A percentile compares a stretch with the other conserved stretches of the same genome.
phyloP scores from a whole-genome alignment of 92 coral and sea anemone genomes.

The Siderastrea radians region DNA sequence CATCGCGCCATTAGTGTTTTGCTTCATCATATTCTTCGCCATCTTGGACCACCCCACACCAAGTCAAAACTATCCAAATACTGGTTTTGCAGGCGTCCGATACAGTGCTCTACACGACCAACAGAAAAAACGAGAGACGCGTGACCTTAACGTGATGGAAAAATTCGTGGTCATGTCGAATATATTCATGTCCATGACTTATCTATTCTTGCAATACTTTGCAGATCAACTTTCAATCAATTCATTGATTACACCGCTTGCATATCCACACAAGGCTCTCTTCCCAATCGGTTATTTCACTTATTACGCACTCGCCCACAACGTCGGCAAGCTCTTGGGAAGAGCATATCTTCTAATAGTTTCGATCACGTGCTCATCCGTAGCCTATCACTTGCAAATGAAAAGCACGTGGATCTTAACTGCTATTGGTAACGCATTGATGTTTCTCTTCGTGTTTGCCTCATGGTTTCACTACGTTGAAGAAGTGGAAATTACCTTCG shows the following conservation, averaged over 20 bases:
- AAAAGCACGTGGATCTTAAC: slow-evolving; percentile 29
- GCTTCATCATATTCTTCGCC: background rate
- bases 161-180: background rate
- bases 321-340: slow-evolving; percentile 13
- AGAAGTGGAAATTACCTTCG: background rate
- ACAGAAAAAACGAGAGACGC: background rate
- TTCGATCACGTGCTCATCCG: slow-evolving; percentile 8
- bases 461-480: slow-evolving; percentile 6
- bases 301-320: slow-evolving; percentile 19
- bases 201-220: slow-evolving; percentile 16
- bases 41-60: background rate
- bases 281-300: background rate
- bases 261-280: background rate
- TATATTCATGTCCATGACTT: background rate
- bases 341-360: slow-evolving; percentile 9
- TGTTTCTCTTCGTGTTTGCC: slow-evolving; percentile 23
- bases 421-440: background rate
- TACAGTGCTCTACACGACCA: background rate
- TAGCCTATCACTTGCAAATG: slow-evolving; percentile 5
- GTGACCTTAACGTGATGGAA: background rate
- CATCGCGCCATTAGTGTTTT: background rate
- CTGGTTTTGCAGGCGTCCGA: background rate
- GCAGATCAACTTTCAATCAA: slow-evolving; percentile 5
- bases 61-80: background rate
- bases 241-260: slow-evolving; percentile 7